Base-by-base conservation (phyloP, 2,888 invertebrate species). In the Allophyes oxyacanthae region DNA sequence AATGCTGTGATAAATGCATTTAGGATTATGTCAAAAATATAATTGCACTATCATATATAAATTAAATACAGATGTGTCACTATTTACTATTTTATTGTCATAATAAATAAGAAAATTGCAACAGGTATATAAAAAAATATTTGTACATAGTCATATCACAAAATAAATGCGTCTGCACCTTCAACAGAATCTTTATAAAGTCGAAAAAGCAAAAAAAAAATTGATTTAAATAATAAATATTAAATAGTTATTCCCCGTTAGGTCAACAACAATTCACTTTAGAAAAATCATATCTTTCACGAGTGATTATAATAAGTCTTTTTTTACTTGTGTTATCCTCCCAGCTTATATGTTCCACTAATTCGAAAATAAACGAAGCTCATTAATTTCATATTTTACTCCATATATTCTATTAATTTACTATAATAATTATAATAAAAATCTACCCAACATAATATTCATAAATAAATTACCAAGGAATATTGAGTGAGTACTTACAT, bases 31-130 rank as follows among this genome's bases (percentile, higher is more conserved):
- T 28, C 1, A 1, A 28, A 8, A 28, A 8, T 28, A 8, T 28
- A 8, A 28, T 8, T 6, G 6, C 2, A 28, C 20, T 4, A 20
- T n/a, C 8, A 28, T 8, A 28, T 6, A 28, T 37, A 43, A 52
- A 61, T 37, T 34, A 52, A 61, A 50, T n/a, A 30, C 40, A 37
- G 11, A 28, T 7, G 6, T 14, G 10, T 20, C 30, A 72, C 26
- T 57, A 68, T 43, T 61, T 26, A 58, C 50, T 72, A 57, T 8
- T 77, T 76, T 77, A 77, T 77, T 75, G 75, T 73, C 71, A 64
- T 64, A 66, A 53, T 54, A 56, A 58, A 71, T 50, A 55, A 63
- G 15, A 55, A 60, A 37, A 55, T 45, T 38, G 43, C 54, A 70
- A 71, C 61, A 70, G 28, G 51, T 41, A 25, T 50, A 71, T 59